Percentiles rank a stretch among this genome's conserved stretches.
Evolutionary conservation across 2,888 invertebrate species (phyloP).

Genomic region (Drosophila mayaguana): DNA sequence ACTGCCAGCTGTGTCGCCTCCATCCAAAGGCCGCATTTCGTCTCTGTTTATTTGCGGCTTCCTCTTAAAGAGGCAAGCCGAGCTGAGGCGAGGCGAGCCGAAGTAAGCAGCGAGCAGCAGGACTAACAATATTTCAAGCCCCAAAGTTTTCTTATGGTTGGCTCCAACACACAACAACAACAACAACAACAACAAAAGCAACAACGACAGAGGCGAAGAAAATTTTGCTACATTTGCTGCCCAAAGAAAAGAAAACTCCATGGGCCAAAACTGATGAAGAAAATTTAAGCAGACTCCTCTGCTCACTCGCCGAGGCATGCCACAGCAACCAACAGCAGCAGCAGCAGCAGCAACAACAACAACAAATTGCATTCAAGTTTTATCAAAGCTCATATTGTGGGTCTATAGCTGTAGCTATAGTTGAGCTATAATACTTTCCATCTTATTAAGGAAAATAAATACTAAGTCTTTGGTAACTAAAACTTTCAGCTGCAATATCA

Average conservation of each 20-base stretch:
- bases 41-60: constrained; percentile 44
- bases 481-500: not conserved
- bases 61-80: not conserved
- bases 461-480: not conserved
- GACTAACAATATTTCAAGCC: constrained; percentile 76
- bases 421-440: not conserved
- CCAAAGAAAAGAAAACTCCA: constrained; percentile 56
- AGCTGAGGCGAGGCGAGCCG: not conserved
- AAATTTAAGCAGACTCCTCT: constrained; percentile 43
- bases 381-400: constrained; percentile 7
- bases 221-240: constrained; percentile 14
- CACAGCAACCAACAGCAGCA: constrained; percentile 22
- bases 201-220: constrained; percentile 2
- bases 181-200: constrained; percentile 32
- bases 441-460: not conserved
- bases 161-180: constrained; percentile 47
- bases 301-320: constrained; percentile 24
- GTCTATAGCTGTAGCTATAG: not conserved
- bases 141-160: constrained; percentile 63
- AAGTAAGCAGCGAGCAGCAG: constrained; percentile 48
- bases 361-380: constrained; percentile 24
- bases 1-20: constrained; percentile 62
- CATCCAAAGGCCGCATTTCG: constrained; percentile 12
- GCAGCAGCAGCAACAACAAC: constrained; percentile 5
- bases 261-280: constrained; percentile 58